A percentile compares a stretch with the other conserved stretches of the same genome.
Conservation (phyloP, 2,888 invertebrate species). For the Hylaea fasciaria region DNA sequence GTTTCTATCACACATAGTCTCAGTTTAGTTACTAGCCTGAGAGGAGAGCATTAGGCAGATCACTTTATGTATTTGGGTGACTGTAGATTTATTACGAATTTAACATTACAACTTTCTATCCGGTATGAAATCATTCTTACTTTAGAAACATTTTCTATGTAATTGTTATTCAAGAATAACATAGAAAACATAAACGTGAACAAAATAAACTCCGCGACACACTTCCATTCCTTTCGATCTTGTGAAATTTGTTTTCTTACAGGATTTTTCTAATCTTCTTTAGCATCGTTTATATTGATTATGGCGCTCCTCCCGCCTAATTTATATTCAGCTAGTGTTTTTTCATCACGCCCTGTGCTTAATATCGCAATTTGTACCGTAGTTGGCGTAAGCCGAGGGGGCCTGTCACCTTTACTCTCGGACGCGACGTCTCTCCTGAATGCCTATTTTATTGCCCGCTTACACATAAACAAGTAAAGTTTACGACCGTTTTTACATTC, state of each 20-base stretch:
- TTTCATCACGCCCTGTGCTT: constrained; percentile 85
- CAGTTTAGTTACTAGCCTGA: too few relatives aligned
- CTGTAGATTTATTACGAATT: constrained; percentile 1
- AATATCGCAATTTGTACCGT: constrained; percentile 84
- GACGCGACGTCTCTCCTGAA: constrained; percentile 68
- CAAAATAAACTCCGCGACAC: constrained; percentile 32
- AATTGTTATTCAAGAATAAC: constrained; percentile 27
- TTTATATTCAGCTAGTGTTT: constrained; percentile 86
- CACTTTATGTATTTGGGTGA: too few relatives aligned
- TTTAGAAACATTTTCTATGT: constrained; percentile 28
- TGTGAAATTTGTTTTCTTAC: constrained; percentile 81
- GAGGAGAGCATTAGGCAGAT: too few relatives aligned
- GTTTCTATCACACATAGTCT: too few relatives aligned
- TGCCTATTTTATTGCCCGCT: constrained; percentile 72
- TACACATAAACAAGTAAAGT: constrained; percentile 72
- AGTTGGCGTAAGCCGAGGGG: constrained; percentile 82
- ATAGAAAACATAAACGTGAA: constrained; percentile 30
- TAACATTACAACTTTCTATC: too few relatives aligned
- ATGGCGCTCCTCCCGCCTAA: constrained; percentile 82
- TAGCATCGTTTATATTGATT: constrained; percentile 86
- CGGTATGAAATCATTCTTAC: too few relatives aligned
- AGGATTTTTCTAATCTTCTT: constrained; percentile 85
- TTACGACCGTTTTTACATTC: constrained; percentile 67
- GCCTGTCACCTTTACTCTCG: constrained; percentile 78
- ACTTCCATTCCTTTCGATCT: constrained; percentile 68